Evolutionary conservation across 2,888 invertebrate genomes (phyloP), one percentile per base, ranked within the genome.

Genomic region (Hyalella azteca): DNA sequence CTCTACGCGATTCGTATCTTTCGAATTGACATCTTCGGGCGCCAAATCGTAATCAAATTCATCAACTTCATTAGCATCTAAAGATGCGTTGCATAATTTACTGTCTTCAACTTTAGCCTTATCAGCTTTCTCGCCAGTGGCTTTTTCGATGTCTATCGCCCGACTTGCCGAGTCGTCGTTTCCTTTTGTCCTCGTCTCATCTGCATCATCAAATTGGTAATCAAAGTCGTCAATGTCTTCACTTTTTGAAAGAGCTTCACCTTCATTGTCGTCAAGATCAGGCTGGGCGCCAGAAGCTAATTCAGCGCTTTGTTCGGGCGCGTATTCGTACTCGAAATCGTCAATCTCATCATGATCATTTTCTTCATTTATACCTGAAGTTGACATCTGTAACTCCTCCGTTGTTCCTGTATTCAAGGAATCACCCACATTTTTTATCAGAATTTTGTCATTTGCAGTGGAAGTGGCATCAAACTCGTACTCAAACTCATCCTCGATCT

Each of bases 1-100:
- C n/a, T n/a, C n/a, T n/a, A n/a, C n/a, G n/a, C n/a, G n/a, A n/a
- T n/a, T n/a, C n/a, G n/a, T n/a, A 15, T 7, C 54, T 11, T 9
- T 22, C 29, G 54, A 54, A 4, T 54, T 29, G 26, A 26, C 19
- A 29, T 66, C 26, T 22, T 3, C 3, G 5, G 26, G 36, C 2
- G 66, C 66, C 32, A 66, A 15, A 13, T 66, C 36, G 36, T 66
- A 66, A 36, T 66, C 66, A 66, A 66, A 66, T 66, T 66, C 66
- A 4, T 66, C 54, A 11, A 15, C 66, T 36, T 32, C 66, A 66
- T 36, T 19, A 19, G 32, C 66, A 36, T 66, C 39, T 4, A n/a
- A n/a, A n/a, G n/a, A n/a, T n/a, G n/a, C n/a, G n/a, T n/a, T n/a
- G n/a, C n/a, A n/a, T n/a, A n/a, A n/a, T n/a, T n/a, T n/a, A n/a